Evolutionary conservation across 2,797 vertebrate genomes (phyloP), one percentile per base, ranked within the genome.

Genomic region (Eidolon dupreanum): DNA sequence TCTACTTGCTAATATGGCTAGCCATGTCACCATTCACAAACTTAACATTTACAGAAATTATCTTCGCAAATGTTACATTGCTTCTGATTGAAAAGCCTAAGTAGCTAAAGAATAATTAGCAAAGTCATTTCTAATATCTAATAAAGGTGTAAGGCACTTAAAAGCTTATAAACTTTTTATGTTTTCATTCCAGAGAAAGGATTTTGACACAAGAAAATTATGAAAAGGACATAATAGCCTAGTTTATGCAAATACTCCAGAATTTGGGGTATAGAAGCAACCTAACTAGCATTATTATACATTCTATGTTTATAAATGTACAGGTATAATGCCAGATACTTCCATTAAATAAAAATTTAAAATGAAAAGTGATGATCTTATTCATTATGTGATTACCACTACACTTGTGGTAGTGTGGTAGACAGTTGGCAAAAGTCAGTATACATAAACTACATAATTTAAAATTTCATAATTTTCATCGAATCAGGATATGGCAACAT

Each of bases 1-100:
- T 55, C 20, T 91, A 38, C 36, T 91, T 82, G 31, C 38, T 87
- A 86, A 91, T 24, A 82, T 59, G 46, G 79, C 41, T 26, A 86
- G n/a, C 12, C 26, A 90, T 38, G 57, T 59, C 65, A 88, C 46
- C 53, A 66, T 79, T 16, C 43, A 78, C 41, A 55, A 90, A 90
- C 2, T 46, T 71, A 84, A 41, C 22, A 43, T 70, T 93, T 65
- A 88, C 8, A 89, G 81, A 96, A 41, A 43, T 51, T 95, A 36
- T 33, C 53, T 92, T 82, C 71, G 16, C 41, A 93, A 88, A 75
- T 74, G 51, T 78, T 92, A 92, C 17, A 88, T 68, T 91, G 75
- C 43, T 93, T 92, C 20, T 88, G 31, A 31, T 20, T 96, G 63
- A 91, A 97, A 95, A 96, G 57, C 6, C 51, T 11, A 88, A 68